A percentile compares a stretch with the other conserved stretches of the same genome.
phyloP scores from a whole-genome alignment of 1,140 invertebrate genomes.

The Choristoneura fumiferana region DNA sequence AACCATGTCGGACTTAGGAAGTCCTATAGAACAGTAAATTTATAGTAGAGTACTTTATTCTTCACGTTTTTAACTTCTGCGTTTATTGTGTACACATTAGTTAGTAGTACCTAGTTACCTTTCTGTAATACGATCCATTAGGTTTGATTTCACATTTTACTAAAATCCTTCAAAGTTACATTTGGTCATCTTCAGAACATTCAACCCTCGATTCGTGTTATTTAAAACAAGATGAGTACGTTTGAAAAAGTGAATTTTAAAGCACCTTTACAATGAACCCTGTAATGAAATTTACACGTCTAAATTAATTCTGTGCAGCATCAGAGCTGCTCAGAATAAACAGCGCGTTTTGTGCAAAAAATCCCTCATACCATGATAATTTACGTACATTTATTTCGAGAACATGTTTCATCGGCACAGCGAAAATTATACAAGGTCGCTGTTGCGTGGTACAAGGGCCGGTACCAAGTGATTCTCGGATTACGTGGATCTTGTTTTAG shows the following conservation, averaged over 20 bases:
- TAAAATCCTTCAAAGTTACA: not conserved
- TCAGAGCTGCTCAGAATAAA: constrained; percentile 49
- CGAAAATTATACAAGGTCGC: constrained; percentile 19
- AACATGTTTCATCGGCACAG: not conserved
- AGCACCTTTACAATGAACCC: not conserved
- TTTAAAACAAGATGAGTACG: constrained; percentile 3
- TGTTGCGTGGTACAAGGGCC: constrained; percentile 16
- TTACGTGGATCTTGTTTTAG: not conserved
- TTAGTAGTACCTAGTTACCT: too few species aligned
- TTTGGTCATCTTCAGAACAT: not conserved
- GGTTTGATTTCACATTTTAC: too few species aligned
- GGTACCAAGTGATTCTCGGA: not conserved
- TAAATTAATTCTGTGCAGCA: constrained; percentile 31
- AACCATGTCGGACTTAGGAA: too few species aligned
- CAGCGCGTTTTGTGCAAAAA: constrained; percentile 46
- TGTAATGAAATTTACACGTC: constrained; percentile 14
- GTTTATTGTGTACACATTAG: too few species aligned
- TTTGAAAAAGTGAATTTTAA: not conserved
- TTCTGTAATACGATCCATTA: too few species aligned
- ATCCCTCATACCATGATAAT: constrained; percentile 43
- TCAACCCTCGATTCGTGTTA: not conserved
- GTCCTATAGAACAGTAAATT: too few species aligned
- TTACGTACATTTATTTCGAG: not conserved
- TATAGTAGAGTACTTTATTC: too few species aligned
- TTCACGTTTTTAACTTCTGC: too few species aligned